Conservation (phyloP, 2,113 vertebrate genomes). For the Trochalopteron elliotii region DNA sequence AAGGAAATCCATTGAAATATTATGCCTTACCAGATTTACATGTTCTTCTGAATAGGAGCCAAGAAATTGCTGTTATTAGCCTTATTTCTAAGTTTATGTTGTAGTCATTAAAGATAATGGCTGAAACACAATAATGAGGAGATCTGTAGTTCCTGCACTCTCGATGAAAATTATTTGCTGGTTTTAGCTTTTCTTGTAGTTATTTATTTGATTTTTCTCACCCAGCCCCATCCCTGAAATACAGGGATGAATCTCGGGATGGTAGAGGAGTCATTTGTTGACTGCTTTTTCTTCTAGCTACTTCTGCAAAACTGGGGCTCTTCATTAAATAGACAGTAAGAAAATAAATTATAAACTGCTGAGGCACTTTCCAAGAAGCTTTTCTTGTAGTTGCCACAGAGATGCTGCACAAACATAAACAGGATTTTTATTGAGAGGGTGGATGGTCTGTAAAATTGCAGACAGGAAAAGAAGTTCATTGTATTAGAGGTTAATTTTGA, state of each 20-base stretch:
- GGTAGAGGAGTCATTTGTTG: neutral
- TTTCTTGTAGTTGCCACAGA: slow-evolving; percentile 4
- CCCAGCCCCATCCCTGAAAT: neutral
- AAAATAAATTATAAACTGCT: neutral
- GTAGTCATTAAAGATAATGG: neutral
- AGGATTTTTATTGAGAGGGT: slow-evolving; percentile 9
- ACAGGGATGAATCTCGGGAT: neutral
- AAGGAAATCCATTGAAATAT: neutral
- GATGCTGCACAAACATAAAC: slow-evolving; percentile 19
- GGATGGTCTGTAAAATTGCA: neutral
- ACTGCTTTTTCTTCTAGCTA: neutral
- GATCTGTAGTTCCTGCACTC: neutral
- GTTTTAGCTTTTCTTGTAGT: neutral
- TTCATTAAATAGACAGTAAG: neutral
- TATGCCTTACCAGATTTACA: neutral
- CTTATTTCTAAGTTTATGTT: neutral
- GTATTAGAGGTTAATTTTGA: slow-evolving; percentile 24
- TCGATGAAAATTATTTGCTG: neutral
- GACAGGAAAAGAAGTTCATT: neutral
- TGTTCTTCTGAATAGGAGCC: neutral
- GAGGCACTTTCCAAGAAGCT: neutral
- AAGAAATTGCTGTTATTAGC: neutral
- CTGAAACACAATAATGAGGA: neutral
- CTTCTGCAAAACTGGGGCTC: neutral
- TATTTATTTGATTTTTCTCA: neutral